A percentile compares a stretch with the other conserved stretches of the same genome.
These are phyloP conservation scores for Protaetia brevitarsis DNA, from an alignment of 1,140 invertebrate species.

Conservation along the genomic window DNA sequence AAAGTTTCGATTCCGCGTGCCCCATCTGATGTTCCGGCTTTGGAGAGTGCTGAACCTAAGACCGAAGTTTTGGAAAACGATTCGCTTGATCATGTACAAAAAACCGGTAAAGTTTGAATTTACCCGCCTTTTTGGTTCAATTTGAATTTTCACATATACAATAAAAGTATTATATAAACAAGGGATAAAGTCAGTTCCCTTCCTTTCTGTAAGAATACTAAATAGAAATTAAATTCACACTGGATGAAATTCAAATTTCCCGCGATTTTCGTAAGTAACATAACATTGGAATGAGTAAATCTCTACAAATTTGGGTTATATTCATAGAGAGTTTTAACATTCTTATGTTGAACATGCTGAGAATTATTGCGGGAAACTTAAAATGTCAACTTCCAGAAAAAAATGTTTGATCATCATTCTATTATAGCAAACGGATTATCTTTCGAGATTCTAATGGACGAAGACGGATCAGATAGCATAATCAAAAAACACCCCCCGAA, in stretches of 20 bases:
- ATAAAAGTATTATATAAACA: too few relatives aligned
- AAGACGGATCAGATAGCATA: constrained; percentile 47
- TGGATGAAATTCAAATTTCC: too few relatives aligned
- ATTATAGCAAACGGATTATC: constrained; percentile 52
- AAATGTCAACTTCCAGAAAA: neutral
- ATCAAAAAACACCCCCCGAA: constrained; percentile 58
- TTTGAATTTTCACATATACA: too few relatives aligned
- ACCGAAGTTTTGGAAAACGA: constrained; percentile 39
- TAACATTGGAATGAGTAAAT: too few relatives aligned
- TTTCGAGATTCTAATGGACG: constrained; percentile 63
- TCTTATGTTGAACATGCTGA: neutral
- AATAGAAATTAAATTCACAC: neutral
- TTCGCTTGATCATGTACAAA: constrained; percentile 40
- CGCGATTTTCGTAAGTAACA: too few relatives aligned
- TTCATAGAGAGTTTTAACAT: too few relatives aligned
- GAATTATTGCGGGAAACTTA: neutral
- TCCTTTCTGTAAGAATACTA: neutral
- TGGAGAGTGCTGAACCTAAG: constrained; percentile 40
- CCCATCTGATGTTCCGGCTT: constrained; percentile 33
- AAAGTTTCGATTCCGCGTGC: constrained; percentile 33
- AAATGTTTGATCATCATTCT: too few relatives aligned
- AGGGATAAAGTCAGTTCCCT: too few relatives aligned
- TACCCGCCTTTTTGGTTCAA: neutral
- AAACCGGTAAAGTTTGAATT: constrained; percentile 33
- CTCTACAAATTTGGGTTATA: too few relatives aligned